phyloP scores from a whole-genome alignment of 2,113 vertebrate genomes.

The Taurulus bubalis region DNA sequence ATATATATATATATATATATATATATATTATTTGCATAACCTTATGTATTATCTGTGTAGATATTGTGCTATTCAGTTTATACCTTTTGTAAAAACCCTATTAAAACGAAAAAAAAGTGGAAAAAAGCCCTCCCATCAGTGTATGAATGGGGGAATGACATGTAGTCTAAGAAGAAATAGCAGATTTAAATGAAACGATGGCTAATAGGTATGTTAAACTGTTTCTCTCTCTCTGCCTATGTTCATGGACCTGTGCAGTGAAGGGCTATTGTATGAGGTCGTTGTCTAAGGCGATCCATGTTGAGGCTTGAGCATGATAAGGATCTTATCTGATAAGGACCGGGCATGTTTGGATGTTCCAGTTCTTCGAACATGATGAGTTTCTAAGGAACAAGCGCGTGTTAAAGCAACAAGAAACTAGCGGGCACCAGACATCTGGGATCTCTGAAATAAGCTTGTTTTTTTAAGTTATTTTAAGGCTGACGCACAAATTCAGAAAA shows the following conservation, averaged over 20 bases:
- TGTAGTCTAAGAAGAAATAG: background rate
- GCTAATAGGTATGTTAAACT: background rate
- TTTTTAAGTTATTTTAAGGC: too few species aligned
- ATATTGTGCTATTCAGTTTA: too few species aligned
- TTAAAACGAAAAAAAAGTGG: too few species aligned
- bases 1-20: too few species aligned
- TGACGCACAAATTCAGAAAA: too few species aligned
- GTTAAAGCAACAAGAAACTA: background rate
- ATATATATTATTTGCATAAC: too few species aligned
- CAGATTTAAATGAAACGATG: background rate
- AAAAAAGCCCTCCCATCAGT: too few species aligned
- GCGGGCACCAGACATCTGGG: background rate
- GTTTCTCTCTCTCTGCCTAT: background rate
- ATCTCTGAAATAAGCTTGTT: background rate
- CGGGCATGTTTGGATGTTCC: background rate
- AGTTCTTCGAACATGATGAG: background rate
- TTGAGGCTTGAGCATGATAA: slow-evolving; percentile 34
- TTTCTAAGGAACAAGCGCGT: slow-evolving; percentile 5
- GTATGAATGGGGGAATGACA: too few species aligned
- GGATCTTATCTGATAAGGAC: slow-evolving; percentile 35
- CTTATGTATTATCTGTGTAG: too few species aligned
- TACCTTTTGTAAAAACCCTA: too few species aligned
- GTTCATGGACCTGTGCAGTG: background rate
- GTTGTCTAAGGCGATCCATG: background rate
- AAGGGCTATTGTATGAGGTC: slow-evolving; percentile 16